Evolutionary conservation across 37 sponge, comb jelly and placozoan species (phyloP), one percentile per base, ranked within the genome.

Genomic region (Mnemiopsis leidyi): DNA sequence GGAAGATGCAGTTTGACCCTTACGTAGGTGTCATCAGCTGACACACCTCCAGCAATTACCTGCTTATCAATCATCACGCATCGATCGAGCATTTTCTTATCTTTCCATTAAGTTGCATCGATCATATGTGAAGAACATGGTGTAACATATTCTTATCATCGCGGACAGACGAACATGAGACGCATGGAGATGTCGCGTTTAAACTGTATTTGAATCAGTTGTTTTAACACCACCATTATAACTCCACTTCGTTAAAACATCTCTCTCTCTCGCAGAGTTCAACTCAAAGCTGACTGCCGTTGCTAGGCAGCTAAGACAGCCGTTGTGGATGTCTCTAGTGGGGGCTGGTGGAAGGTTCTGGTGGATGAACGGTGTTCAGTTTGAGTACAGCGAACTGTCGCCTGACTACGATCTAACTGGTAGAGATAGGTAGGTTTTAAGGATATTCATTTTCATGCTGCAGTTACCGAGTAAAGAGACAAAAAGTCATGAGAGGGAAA

Each of bases 301-400:
- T n/a, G 75, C 30, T 5, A 28, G 75, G 26, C 75, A 71, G 20
- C 75, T 71, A 24, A 28, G 23, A n/a, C 30, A n/a, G 30, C 75
- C 75, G 31, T n/a, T 71, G 5, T 71, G 75, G 75, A 7, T 71
- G 20, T 71, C 75, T 18, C 30, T 71, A 24, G 75, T 71, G 3
- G 75, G 75, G 26, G 75, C 75, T 71, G 75, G 75, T 23, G 75
- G 75, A 29, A 71, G 75, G 75, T 71, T 71, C 20, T 71, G 75
- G 75, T 71, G 75, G 75, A 71, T 71, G 75, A 71, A 71, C 30
- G 75, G 75, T 13, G 75, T 71, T 5, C 75, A n/a, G 30, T 71
- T 71, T 18, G 21, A 71, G 75, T 71, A 23, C 75, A 71, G 20
- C 75, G 21, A n/a, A 5, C 7, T 71, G 3, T 71, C 75, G 21